phyloP scores from a whole-genome alignment of 1,140 invertebrate genomes.

The Drosophila ohnishii region DNA sequence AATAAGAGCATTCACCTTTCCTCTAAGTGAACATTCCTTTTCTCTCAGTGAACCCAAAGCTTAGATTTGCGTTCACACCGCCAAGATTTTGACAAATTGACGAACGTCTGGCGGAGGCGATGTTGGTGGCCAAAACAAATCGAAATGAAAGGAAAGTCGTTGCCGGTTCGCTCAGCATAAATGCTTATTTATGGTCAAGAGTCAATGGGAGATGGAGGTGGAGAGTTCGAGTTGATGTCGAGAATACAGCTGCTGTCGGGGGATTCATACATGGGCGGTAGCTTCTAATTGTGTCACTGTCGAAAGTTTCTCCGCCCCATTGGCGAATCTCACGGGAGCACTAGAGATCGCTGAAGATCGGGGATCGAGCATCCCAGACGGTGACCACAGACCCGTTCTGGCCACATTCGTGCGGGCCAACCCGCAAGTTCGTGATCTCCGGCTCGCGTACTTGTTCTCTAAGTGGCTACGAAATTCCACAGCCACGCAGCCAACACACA shows the following conservation, averaged over 20 bases:
- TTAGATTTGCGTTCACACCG: constrained; percentile 46
- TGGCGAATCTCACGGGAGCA: constrained; percentile 52
- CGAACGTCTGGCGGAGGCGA: constrained; percentile 37
- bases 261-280: constrained; percentile 8
- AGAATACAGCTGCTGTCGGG: background rate
- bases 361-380: constrained; percentile 1
- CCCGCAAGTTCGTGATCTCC: constrained; percentile 78
- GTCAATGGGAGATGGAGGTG: background rate
- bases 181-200: constrained; percentile 57
- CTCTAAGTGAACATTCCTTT: constrained; percentile 9
- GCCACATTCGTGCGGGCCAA: constrained; percentile 59
- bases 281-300: constrained; percentile 70
- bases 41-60: constrained; percentile 22
- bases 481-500: constrained; percentile 63
- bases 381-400: constrained; percentile 31
- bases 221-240: background rate
- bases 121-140: constrained; percentile 49
- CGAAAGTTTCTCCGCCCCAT: constrained; percentile 58
- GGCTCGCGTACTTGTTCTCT: constrained; percentile 65
- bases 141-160: constrained; percentile 47
- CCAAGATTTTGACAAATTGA: constrained; percentile 68
- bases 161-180: constrained; percentile 33
- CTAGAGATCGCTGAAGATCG: constrained; percentile 15
- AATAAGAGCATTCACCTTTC: constrained; percentile 1
- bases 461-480: constrained; percentile 75